Evolutionary conservation across 1,140 invertebrate species (phyloP), one percentile per base, ranked within the genome.

Genomic region (Lysiphlebus fabarum): DNA sequence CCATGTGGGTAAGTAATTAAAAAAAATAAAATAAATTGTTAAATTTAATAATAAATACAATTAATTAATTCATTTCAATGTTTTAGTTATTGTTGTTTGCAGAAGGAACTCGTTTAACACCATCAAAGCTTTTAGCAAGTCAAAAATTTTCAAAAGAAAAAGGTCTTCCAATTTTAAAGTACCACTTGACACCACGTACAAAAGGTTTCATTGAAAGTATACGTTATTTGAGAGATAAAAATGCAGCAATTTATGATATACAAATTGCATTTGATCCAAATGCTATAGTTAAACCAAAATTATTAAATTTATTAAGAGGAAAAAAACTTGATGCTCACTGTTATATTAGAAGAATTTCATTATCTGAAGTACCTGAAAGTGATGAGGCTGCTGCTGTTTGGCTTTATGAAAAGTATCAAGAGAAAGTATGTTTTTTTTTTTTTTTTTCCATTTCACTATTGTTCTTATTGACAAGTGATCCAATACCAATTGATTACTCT

Each of bases 31-130:
- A 26, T 26, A 26, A 1, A 26, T n/a, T n/a, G n/a, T n/a, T n/a
- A n/a, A n/a, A n/a, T n/a, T n/a, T n/a, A 26, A 26, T 2, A 26
- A 26, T 26, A 26, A 26, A 26, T 26, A 26, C 17, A 26, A 26
- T 26, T 26, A 48, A 10, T 41, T 62, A 50, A 63, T 8, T 12
- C 58, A 57, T 63, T 66, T 43, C 41, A 36, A 51, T 55, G 62
- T 64, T 81, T 82, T 64, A 94, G 92, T 76, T 97, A 61, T 73
- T 96, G 41, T 73, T 98, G n/a, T 97, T 93, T 70, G 90, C 92
- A 7, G 96, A 98, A 81, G 96, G 96, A 6, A 98, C 96, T 1
- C 82, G 96, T 36, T 96, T 95, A 65, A 97, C 93, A 0, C 76
- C 84, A 53, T 85, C 87, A 65, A 98, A 98, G 73, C 90, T 95